These are phyloP conservation scores for Tineola bisselliella DNA, from an alignment of 2,888 invertebrate genomes.

Conservation along the genomic window DNA sequence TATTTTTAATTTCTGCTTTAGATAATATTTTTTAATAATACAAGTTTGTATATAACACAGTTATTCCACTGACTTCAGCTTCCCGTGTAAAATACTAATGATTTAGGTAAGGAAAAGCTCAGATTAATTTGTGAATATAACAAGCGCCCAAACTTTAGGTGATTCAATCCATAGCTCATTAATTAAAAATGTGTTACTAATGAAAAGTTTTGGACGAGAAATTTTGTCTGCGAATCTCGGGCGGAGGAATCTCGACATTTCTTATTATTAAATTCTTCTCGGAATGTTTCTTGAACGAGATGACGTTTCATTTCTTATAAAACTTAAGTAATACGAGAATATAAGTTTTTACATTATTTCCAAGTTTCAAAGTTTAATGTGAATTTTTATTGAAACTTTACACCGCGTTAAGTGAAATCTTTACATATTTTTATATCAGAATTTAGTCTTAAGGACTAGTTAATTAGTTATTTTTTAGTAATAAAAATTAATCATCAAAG, in stretches of 20 bases:
- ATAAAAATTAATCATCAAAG: too few species aligned
- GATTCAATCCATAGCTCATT: constrained; percentile 24
- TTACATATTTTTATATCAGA: not conserved
- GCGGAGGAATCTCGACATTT: not conserved
- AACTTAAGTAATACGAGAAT: not conserved
- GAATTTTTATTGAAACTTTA: not conserved
- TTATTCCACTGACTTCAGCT: too few species aligned
- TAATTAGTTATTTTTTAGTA: too few species aligned
- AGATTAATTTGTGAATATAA: not conserved
- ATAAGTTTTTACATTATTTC: not conserved
- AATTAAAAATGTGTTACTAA: constrained; percentile 43
- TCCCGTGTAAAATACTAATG: too few species aligned
- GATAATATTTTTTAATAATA: not conserved
- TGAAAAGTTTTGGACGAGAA: constrained; percentile 21
- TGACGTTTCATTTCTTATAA: constrained; percentile 6
- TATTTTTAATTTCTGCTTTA: not conserved
- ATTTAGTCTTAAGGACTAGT: too few species aligned
- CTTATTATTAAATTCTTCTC: constrained; percentile 26
- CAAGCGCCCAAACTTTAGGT: not conserved
- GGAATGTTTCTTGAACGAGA: constrained; percentile 21
- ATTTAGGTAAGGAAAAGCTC: too few species aligned
- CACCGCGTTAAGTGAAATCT: not conserved
- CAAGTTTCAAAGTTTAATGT: not conserved
- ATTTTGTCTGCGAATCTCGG: not conserved
- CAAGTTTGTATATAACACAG: too few species aligned